These are phyloP conservation scores for Steinernema hermaphroditum DNA, from an alignment of 2,888 invertebrate species.

Conservation along the genomic window DNA sequence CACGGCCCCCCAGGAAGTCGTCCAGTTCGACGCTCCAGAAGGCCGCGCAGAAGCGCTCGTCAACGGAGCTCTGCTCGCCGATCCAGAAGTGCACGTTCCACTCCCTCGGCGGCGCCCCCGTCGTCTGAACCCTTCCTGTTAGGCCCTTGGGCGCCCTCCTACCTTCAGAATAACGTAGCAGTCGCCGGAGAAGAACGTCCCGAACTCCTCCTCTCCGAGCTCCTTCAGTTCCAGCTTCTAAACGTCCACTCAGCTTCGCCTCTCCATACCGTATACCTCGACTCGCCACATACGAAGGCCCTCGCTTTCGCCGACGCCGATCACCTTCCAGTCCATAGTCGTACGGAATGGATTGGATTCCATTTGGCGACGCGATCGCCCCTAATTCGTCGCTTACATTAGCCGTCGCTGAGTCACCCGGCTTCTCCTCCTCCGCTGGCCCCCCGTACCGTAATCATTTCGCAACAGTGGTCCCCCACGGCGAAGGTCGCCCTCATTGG, in stretches of 20 bases:
- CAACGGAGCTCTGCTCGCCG: constrained; percentile 23
- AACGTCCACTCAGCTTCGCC: neutral
- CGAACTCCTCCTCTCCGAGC: neutral
- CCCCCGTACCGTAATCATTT: too few species aligned
- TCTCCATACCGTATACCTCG: neutral
- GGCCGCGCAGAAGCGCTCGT: constrained; percentile 34
- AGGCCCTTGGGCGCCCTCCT: too few species aligned
- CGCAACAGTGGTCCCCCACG: too few species aligned
- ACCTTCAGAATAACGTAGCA: constrained; percentile 18
- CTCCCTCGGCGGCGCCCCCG: neutral
- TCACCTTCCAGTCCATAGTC: constrained; percentile 10
- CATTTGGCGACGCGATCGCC: neutral
- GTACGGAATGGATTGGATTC: neutral
- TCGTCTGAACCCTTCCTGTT: neutral
- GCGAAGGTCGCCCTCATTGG: neutral
- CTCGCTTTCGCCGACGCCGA: neutral
- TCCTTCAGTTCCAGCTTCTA: constrained; percentile 26
- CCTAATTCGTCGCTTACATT: constrained; percentile 8
- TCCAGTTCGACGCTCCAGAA: constrained; percentile 28
- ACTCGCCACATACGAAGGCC: constrained; percentile 15
- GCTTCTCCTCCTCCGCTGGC: neutral
- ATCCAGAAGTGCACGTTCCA: constrained; percentile 32
- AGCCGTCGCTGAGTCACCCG: neutral
- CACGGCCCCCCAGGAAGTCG: constrained; percentile 11
- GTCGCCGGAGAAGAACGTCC: constrained; percentile 3